phyloP scores from a whole-genome alignment of 2,888 invertebrate genomes.

The Dicranocentrus wangi region DNA sequence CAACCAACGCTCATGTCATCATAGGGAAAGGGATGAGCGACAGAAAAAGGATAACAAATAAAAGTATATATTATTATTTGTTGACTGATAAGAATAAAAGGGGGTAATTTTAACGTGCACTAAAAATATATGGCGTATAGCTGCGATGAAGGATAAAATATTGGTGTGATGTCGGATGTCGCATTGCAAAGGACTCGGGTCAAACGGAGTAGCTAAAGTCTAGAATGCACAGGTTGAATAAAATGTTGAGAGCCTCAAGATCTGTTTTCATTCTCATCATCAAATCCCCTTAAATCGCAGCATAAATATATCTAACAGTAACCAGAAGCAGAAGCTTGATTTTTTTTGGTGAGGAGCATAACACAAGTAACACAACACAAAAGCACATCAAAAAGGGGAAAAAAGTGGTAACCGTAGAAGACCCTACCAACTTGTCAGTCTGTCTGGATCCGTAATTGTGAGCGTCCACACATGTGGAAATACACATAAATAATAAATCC shows the following conservation, averaged over 20 bases:
- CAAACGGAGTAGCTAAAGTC: neutral
- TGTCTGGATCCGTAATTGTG: constrained; percentile 33
- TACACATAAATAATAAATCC: constrained; percentile 38
- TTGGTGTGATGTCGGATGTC: neutral
- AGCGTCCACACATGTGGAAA: constrained; percentile 35
- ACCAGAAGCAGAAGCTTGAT: constrained; percentile 20
- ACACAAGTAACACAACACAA: too few species aligned
- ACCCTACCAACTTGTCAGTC: neutral
- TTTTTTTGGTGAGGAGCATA: neutral
- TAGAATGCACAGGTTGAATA: constrained; percentile 5
- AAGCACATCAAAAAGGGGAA: neutral
- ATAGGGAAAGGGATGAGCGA: neutral
- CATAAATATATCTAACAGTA: constrained; percentile 29
- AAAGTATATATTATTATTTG: neutral
- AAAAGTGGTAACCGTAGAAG: neutral
- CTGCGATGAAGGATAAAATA: neutral
- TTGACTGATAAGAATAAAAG: neutral
- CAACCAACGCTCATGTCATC: constrained; percentile 4
- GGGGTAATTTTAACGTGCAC: neutral
- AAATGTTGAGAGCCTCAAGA: constrained; percentile 61
- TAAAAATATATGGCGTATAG: too few species aligned
- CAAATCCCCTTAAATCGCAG: constrained; percentile 1
- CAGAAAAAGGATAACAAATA: constrained; percentile 1
- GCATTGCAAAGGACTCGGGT: neutral
- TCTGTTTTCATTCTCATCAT: constrained; percentile 36